phyloP scores from a whole-genome alignment of 2,888 invertebrate genomes.

The Drosophila picticornis region DNA sequence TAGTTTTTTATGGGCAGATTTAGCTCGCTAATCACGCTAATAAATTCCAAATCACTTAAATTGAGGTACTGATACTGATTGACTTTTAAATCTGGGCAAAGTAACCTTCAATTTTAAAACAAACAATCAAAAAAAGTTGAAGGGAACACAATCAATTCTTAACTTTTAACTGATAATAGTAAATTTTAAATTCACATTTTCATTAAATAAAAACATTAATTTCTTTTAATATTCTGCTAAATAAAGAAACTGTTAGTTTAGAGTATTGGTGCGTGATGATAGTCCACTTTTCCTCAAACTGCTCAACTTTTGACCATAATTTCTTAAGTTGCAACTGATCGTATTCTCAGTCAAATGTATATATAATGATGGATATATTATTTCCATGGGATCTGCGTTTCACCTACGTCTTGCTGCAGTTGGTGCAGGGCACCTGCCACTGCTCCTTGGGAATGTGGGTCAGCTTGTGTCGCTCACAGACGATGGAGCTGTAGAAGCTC shows the following conservation, averaged over 20 bases:
- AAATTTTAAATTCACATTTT: no score
- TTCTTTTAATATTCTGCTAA: no score
- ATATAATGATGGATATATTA: not conserved
- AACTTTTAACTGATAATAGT: no score
- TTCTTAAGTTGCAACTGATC: not conserved
- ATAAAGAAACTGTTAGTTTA: not conserved
- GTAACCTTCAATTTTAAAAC: not conserved
- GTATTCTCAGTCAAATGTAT: not conserved
- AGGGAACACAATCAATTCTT: not conserved
- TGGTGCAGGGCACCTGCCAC: conserved; percentile 72
- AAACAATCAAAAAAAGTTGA: not conserved
- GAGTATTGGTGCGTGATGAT: not conserved
- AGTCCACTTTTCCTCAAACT: not conserved
- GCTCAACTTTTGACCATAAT: not conserved
- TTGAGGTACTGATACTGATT: no score
- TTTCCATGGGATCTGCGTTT: not conserved
- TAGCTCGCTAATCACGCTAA: not conserved
- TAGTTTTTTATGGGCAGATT: not conserved
- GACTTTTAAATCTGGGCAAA: no score
- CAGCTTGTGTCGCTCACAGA: conserved; percentile 78
- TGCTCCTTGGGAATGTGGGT: conserved; percentile 82
- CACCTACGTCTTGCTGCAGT: conserved; percentile 79
- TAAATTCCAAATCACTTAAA: not conserved
- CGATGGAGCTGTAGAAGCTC: conserved; percentile 76
- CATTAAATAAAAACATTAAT: no score